phyloP scores from a whole-genome alignment of 2,888 invertebrate genomes.

The Parasteatoda lunata region DNA sequence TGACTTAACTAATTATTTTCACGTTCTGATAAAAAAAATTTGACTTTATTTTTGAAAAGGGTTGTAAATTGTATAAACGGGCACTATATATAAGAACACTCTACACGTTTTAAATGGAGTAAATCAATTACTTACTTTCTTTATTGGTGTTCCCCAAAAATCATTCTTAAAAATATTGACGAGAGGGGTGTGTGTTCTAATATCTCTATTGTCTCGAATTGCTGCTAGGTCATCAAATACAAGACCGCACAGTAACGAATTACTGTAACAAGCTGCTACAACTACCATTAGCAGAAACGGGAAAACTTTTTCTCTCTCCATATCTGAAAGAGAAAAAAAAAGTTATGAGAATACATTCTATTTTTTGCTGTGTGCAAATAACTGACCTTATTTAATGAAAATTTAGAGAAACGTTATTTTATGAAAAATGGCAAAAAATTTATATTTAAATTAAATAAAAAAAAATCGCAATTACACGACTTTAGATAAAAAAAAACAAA shows the following conservation, averaged over 20 bases:
- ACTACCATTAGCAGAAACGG: conserved; percentile 59
- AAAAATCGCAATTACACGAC: too few species aligned
- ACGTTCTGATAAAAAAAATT: too few species aligned
- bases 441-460: too few species aligned
- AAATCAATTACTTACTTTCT: conserved; percentile 76
- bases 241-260: conserved; percentile 93
- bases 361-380: background rate
- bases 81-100: too few species aligned
- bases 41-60: too few species aligned
- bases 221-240: conserved; percentile 98
- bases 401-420: too few species aligned
- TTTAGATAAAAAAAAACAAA: too few species aligned
- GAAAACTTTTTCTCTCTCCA: conserved; percentile 42
- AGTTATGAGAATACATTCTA: background rate
- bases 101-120: background rate
- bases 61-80: too few species aligned
- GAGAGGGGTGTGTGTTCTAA: conserved; percentile 91
- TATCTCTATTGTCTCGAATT: conserved; percentile 95
- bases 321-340: conserved; percentile 17
- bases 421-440: too few species aligned
- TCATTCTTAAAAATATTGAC: conserved; percentile 95
- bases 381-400: background rate
- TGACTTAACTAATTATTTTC: too few species aligned
- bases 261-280: conserved; percentile 81
- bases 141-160: conserved; percentile 99